These are phyloP conservation scores for Nomia melanderi DNA, from an alignment of 1,140 invertebrate species.

Conservation along the genomic window DNA sequence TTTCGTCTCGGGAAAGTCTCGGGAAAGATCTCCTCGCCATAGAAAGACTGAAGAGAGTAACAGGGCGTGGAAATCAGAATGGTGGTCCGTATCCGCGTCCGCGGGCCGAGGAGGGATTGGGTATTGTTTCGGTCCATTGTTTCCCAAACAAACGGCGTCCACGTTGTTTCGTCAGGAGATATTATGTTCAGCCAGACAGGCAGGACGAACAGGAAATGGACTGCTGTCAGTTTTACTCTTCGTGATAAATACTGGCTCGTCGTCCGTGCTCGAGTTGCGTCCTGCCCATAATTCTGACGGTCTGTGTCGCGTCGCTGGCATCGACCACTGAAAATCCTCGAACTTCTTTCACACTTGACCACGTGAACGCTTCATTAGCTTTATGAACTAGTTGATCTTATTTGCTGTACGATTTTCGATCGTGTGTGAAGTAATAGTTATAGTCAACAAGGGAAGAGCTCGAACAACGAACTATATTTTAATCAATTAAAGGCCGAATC, in stretches of 20 bases:
- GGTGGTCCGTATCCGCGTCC: conserved; percentile 57
- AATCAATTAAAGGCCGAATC: no score
- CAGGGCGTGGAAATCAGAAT: conserved; percentile 49
- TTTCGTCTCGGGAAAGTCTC: not conserved
- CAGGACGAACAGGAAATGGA: conserved; percentile 79
- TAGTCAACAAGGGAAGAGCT: no score
- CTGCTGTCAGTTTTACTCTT: conserved; percentile 80
- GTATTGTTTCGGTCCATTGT: conserved; percentile 80
- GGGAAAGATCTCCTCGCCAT: conserved; percentile 36
- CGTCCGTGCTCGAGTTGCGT: conserved; percentile 20
- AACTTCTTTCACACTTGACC: not conserved
- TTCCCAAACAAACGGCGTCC: conserved; percentile 80
- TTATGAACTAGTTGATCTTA: no score
- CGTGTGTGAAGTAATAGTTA: no score
- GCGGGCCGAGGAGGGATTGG: conserved; percentile 63
- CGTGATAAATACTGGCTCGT: conserved; percentile 76
- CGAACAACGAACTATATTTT: no score
- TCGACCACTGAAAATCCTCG: conserved; percentile 31
- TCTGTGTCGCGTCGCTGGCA: conserved; percentile 30
- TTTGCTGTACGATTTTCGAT: no score
- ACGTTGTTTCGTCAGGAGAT: conserved; percentile 80
- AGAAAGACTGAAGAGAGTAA: conserved; percentile 50
- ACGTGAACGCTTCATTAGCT: not conserved
- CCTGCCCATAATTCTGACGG: conserved; percentile 52
- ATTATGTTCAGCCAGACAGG: conserved; percentile 77